Base-by-base conservation (phyloP, 2,797 vertebrate genomes). In the Thripadectes ignobilis region DNA sequence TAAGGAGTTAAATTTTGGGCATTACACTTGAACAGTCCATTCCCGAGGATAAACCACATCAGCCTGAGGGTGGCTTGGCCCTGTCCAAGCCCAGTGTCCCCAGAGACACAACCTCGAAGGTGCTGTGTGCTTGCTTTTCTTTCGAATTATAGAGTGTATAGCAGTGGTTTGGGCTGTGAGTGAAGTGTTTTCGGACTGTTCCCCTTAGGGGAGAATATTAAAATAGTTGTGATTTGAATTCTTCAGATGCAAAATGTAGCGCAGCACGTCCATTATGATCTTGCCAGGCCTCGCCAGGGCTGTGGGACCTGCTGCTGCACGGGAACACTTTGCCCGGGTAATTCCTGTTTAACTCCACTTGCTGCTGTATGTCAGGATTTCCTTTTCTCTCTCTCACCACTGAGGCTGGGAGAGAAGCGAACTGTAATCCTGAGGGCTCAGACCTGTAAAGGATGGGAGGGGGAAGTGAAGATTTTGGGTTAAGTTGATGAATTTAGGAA, bases 311-410 rank as follows among this genome's bases (percentile, higher is more conserved):
- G 75, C 96, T 85, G 85, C 83, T 59, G 5, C 39, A 41, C 10
- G 2, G 11, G 8, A 27, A 32, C 1, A 17, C 51, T 41, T 27
- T 86, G 93, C 95, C 84, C 57, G 1, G 74, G 21, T 68, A n/a
- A 69, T 79, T 88, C 7, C 63, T 93, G 24, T 93, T 80, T 85
- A 48, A 83, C 68, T 96, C 88, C 87, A n/a, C 24, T 95, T 95
- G 93, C 96, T 97, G 97, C 96, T 90, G 63, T 91, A 77, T 48
- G 58, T 92, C 92, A 94, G 90, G 92, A 94, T 94, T 94, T 95
- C 45, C 48, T 89, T 48, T 5, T 39, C 43, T 62, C 81, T 89
- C 63, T 67, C 68, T 43, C 46, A 61, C 52, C 94, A 17, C 62
- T 68, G 69, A 57, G 72, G 75, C 71, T 36, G 81, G 62, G 83